Evolutionary conservation across 2,888 invertebrate genomes (phyloP), one percentile per base, ranked within the genome.

Genomic region (Platycheirus albimanus): DNA sequence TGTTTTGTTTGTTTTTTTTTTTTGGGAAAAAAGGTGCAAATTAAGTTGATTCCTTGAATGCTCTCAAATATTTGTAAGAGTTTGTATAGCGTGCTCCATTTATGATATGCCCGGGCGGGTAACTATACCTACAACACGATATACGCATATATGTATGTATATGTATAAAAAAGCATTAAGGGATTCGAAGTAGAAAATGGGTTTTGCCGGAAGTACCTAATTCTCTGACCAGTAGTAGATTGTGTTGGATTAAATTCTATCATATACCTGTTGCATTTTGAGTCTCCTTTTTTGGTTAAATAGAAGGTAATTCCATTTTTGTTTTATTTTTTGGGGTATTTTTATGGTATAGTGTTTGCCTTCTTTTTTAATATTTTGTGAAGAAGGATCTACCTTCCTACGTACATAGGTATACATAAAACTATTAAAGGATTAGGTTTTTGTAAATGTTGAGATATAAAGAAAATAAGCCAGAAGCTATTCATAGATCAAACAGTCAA

Each of bases 161-260:
- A n/a, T n/a, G n/a, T n/a, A n/a, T n/a, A n/a, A n/a, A n/a, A n/a
- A n/a, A 6, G 72, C 38, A 24, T 58, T 64, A 74, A 41, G 47
- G 41, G 74, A 64, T 56, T 64, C 56, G 20, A 11, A n/a, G 43
- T 30, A 52, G 38, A 41, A 45, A 54, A 67, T 67, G 43, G 56
- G 20, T 47, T 69, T 69, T 56, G 47, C 20, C 17, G 67, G 56
- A 56, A 56, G 47, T 69, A n/a, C n/a, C n/a, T n/a, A 38, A 56
- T 56, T 45, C 54, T 45, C n/a, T 28, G 30, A 20, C 15, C 15
- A 24, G 24, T 8, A 33, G 30, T 15, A 10, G 19, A 36, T 17
- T 30, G 30, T 30, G 38, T 2, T 41, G 38, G 38, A 41, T 13
- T 41, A 41, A 41, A 41, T 41, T 41, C n/a, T 7, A 41, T 41